Evolutionary conservation across 2,888 invertebrate genomes (phyloP), one percentile per base, ranked within the genome.

Genomic region (Rambutsinella grinnellia): DNA sequence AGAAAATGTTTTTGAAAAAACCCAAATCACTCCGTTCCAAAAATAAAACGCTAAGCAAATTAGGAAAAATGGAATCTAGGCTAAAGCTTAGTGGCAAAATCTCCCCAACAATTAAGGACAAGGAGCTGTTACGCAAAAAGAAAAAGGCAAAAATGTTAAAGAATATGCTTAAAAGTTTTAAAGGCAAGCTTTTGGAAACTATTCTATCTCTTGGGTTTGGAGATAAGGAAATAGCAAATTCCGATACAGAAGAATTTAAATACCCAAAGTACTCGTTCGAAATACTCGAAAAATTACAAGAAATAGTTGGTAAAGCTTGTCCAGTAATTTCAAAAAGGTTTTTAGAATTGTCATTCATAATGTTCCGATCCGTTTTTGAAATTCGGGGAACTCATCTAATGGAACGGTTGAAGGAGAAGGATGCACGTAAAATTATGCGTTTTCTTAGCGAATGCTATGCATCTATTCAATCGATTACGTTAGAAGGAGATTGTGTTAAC

Each of bases 281-380:
- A 15, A 58, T 78, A 23, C 46, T 78, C 36, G 47, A 60, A 13
- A 68, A 44, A 26, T 26, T 78, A 6, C 53, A 58, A 54, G 47
- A 65, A 21, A 63, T 78, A 13, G 61, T 49, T 15, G 54, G 15
- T 5, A 78, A 69, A 60, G 51, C 60, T 10, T 78, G 78, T 62
- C 49, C 66, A 2, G 24, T 49, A n/a, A 26, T 23, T 2, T 61
- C 78, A n/a, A n/a, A 19, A 47, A 51, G 54, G 8, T 78, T 77
- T 47, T 66, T 80, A 5, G 63, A 75, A 27, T 58, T 61, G 19
- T 67, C 74, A 2, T 36, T 61, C 17, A 63, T 70, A 0, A 67
- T 75, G 19, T 80, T 79, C 44, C 54, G 68, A 36, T 49, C 66
- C 1, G 71, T 74, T 23, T 76, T 78, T 58, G 75, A 78, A 36